Base-by-base conservation (phyloP, 1,140 invertebrate genomes). In the Diorhabda elongata region DNA sequence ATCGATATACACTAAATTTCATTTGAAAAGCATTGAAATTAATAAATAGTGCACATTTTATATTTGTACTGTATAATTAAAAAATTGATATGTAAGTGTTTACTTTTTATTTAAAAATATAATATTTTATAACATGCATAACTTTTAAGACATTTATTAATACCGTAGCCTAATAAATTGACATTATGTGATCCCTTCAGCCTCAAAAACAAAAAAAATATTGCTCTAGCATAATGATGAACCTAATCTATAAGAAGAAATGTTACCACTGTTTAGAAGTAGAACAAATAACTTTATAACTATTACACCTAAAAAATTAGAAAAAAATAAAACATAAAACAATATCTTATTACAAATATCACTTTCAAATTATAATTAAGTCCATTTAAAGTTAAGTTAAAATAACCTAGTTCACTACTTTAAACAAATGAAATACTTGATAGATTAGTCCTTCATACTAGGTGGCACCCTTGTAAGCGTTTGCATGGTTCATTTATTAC, bases 341-440 rank as follows among this genome's bases (percentile, higher is more conserved):
- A 26, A 26, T 26, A 26, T 26, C 26, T 26, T 26, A 26, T 26
- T 26, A 26, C 26, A 26, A 52, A 52, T 69, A 59, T 69, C 64
- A 61, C 68, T 66, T 59, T n/a, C 26, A 26, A 26, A 58, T 41
- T 9, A 52, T 44, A 57, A 42, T 57, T 66, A 44, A 66, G 58
- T 41, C 43, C 11, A 58, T 41, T 69, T 9, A 64, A 43, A 56
- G 47, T 62, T 8, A 52, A 52, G 59, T 61, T 68, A 68, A 56
- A 68, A 42, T 8, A 42, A 57, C 9, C 9, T 44, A 63, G 56
- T 62, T 58, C 58, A 41, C 44, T 58, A 58, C 9, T 42, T 45
- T 52, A 11, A 52, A 42, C 41, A n/a, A 63, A 43, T 26, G 47
- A 4, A 3, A 52, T 52, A 52, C n/a, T 52, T 52, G 2, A 52